These are phyloP conservation scores for Platysternon megacephalum DNA, from an alignment of 2,113 vertebrate genomes.

Conservation along the genomic window DNA sequence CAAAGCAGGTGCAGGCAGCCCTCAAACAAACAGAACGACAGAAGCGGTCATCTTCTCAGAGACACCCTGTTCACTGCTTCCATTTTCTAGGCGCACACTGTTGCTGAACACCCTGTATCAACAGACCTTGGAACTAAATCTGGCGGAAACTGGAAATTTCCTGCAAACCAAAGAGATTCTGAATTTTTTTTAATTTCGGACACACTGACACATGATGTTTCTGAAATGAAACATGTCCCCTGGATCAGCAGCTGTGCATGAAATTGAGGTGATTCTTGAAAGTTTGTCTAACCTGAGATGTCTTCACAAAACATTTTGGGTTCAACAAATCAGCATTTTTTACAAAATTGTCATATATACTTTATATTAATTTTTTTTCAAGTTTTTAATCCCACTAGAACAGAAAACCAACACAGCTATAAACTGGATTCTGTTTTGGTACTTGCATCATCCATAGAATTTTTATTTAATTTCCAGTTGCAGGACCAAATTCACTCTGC, in stretches of 20 bases:
- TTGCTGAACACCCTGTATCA: neutral
- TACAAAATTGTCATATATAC: neutral
- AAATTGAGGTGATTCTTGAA: neutral
- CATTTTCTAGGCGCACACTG: neutral
- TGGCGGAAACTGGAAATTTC: neutral
- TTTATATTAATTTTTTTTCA: neutral
- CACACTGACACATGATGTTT: neutral
- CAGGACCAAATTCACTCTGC: neutral
- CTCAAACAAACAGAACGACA: neutral
- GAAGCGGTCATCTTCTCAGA: neutral
- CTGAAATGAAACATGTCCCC: neutral
- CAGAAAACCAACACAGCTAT: neutral
- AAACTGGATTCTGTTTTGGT: neutral
- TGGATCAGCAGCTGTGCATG: neutral
- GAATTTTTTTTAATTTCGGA: neutral
- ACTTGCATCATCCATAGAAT: neutral
- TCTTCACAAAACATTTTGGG: neutral
- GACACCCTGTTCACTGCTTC: neutral
- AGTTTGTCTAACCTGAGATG: neutral
- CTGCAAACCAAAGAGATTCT: neutral
- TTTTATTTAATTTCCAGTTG: neutral
- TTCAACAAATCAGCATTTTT: neutral
- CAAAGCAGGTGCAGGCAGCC: neutral
- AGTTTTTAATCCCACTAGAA: neutral
- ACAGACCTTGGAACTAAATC: neutral